phyloP scores from a whole-genome alignment of 2,888 invertebrate genomes.

The Agonum fuliginosum region DNA sequence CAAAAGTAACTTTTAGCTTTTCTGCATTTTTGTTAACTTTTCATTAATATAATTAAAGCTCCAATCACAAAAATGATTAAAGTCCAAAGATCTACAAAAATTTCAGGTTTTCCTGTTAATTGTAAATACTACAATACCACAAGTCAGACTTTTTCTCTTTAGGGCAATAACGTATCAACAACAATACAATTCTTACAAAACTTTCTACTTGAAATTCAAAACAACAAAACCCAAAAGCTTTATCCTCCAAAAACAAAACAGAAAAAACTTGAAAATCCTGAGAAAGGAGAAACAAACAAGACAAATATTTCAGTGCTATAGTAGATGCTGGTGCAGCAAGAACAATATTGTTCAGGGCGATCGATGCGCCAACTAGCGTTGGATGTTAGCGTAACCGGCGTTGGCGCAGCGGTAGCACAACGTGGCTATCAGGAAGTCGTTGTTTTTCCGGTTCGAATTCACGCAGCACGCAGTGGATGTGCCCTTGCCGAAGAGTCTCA shows the following conservation, averaged over 20 bases:
- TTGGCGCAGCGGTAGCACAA: constrained; percentile 18
- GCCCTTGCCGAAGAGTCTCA: background rate
- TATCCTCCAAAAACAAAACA: constrained; percentile 25
- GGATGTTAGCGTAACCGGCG: constrained; percentile 23
- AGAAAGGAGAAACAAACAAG: constrained; percentile 30
- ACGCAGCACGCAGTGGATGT: constrained; percentile 43
- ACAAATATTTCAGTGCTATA: constrained; percentile 37
- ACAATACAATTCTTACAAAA: constrained; percentile 28
- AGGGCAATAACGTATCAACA: constrained; percentile 13
- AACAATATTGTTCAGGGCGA: constrained; percentile 42
- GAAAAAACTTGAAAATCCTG: constrained; percentile 37
- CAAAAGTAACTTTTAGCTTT: no score
- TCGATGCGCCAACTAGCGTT: constrained; percentile 47
- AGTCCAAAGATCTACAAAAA: background rate
- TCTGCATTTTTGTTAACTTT: no score
- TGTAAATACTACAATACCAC: background rate
- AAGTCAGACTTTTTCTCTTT: background rate
- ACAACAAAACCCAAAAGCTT: constrained; percentile 30
- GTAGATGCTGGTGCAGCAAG: constrained; percentile 22
- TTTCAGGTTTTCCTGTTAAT: constrained; percentile 1
- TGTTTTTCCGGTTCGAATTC: constrained; percentile 53
- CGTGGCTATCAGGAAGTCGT: constrained; percentile 51
- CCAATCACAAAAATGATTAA: background rate
- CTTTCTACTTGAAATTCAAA: constrained; percentile 40
- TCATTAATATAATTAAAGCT: no score